These are phyloP conservation scores for Sipha flava DNA, from an alignment of 1,140 invertebrate genomes.

Conservation along the genomic window DNA sequence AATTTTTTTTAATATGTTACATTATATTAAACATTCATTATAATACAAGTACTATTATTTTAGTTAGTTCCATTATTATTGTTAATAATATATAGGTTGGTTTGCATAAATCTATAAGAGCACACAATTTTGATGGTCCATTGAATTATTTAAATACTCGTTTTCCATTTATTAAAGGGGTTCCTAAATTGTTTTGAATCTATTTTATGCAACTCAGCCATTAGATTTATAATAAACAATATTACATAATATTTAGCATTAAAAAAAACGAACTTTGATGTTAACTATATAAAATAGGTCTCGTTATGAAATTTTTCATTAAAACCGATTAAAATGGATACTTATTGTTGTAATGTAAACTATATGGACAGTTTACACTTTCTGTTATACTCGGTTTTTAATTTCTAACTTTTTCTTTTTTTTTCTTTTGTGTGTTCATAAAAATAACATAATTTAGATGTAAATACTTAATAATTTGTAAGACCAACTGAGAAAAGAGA, in stretches of 20 bases:
- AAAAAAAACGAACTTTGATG: not conserved
- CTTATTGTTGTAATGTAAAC: not conserved
- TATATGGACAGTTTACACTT: constrained; percentile 1
- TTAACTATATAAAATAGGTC: constrained; percentile 29
- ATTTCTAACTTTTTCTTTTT: not conserved
- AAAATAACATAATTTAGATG: constrained; percentile 26
- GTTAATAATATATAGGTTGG: constrained; percentile 4
- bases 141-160: not conserved
- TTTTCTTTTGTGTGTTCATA: constrained; percentile 26
- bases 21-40: constrained; percentile 13
- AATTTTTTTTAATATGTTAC: constrained; percentile 5
- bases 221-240: not conserved
- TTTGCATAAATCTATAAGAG: constrained; percentile 19
- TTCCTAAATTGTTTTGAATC: constrained; percentile 23
- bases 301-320: constrained; percentile 20
- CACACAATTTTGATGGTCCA: not conserved
- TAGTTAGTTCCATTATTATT: constrained; percentile 29
- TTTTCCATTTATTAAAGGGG: not conserved
- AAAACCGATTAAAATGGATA: constrained; percentile 12
- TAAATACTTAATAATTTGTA: constrained; percentile 30
- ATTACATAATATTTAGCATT: constrained; percentile 1
- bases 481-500: constrained; percentile 19
- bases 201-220: not conserved
- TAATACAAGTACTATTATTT: constrained; percentile 31
- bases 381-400: constrained; percentile 16